A percentile compares a stretch with the other conserved stretches of the same genome.
Evolutionary conservation across 1,140 invertebrate species (phyloP).

Genomic region (Mesaphorura yosii): DNA sequence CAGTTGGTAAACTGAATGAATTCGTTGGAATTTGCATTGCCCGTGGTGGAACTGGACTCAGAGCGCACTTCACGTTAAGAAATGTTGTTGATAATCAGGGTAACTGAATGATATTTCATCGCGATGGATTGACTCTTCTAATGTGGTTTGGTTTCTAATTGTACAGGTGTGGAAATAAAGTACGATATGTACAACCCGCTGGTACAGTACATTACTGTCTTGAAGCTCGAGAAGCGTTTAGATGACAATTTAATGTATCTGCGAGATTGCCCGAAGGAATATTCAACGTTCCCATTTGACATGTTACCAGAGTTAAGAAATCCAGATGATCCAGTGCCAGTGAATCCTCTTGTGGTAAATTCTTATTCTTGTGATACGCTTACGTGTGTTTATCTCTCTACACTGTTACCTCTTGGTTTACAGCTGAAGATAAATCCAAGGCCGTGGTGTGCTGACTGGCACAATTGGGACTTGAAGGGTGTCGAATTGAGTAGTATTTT

Average conservation of each 20-base stretch:
- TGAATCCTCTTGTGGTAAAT: slow-evolving; percentile 72
- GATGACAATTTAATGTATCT: slow-evolving; percentile 84
- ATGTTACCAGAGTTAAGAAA: slow-evolving; percentile 72
- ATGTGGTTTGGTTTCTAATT: slow-evolving; percentile 4
- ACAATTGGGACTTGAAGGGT: slow-evolving; percentile 64
- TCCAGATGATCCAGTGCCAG: slow-evolving; percentile 64
- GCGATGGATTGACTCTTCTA: background rate
- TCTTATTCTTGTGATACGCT: background rate
- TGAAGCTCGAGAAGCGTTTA: slow-evolving; percentile 81
- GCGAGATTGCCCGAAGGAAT: slow-evolving; percentile 82
- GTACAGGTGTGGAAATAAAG: slow-evolving; percentile 64
- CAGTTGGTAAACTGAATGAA: slow-evolving; percentile 66
- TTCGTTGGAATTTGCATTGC: slow-evolving; percentile 97
- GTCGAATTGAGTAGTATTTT: slow-evolving; percentile 48
- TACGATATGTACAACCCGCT: slow-evolving; percentile 92
- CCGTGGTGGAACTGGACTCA: slow-evolving; percentile 62
- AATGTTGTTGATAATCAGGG: slow-evolving; percentile 85
- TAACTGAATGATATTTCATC: slow-evolving; percentile 32
- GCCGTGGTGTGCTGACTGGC: slow-evolving; percentile 79
- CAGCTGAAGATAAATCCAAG: slow-evolving; percentile 66
- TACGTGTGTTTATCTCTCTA: slow-evolving; percentile 8
- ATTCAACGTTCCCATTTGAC: slow-evolving; percentile 83
- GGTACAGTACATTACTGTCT: slow-evolving; percentile 76
- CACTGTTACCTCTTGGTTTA: background rate
- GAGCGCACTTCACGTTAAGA: slow-evolving; percentile 71